Conservation (phyloP, 2,113 vertebrate genomes). For the Apaloderma vittatum region DNA sequence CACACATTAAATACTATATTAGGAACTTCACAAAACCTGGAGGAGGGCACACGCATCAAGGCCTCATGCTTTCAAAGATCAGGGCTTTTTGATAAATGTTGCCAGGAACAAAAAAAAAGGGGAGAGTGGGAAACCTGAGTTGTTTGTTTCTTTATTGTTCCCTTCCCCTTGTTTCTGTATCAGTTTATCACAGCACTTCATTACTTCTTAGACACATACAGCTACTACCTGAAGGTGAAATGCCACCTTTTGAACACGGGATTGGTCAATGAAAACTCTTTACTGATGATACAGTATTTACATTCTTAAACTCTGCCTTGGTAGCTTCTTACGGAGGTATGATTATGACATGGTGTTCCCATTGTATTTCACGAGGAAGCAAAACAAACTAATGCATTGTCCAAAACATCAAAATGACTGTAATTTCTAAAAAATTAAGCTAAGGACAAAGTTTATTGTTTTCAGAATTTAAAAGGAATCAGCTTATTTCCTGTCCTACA, state of each 20-base stretch:
- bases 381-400: conserved; percentile 56
- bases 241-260: background rate
- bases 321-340: background rate
- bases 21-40: background rate
- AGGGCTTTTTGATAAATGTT: background rate
- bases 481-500: conserved; percentile 52
- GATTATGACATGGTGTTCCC: conserved; percentile 17
- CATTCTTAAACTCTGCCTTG: background rate
- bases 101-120: too few species aligned
- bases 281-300: background rate
- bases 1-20: background rate
- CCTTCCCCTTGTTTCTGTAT: background rate
- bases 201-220: background rate
- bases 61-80: background rate
- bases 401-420: conserved; percentile 23
- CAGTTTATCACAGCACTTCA: background rate
- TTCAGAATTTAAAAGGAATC: conserved; percentile 51
- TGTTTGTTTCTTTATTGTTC: background rate
- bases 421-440: conserved; percentile 13
- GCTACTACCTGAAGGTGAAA: background rate
- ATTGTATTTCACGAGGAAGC: conserved; percentile 53
- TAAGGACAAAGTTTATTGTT: conserved; percentile 60
- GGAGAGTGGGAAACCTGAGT: background rate
- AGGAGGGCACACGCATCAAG: background rate
- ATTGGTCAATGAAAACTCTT: background rate